Percentiles rank a stretch among this genome's conserved stretches.
Conservation (phyloP, 2,888 invertebrate genomes). For the Xylocampa areola region DNA sequence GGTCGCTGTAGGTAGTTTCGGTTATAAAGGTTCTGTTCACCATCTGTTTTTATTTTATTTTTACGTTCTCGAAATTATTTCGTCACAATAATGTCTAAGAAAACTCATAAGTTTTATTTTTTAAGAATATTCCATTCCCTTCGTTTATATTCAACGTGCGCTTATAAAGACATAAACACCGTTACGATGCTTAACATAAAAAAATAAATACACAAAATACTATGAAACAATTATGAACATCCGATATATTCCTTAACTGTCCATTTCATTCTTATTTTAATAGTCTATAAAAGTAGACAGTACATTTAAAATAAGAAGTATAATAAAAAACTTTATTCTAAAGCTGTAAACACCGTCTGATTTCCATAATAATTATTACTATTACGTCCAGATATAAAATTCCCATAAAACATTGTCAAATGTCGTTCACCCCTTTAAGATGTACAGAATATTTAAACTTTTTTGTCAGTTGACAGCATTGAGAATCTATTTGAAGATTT, state of each 20-base stretch:
- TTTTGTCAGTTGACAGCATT: slow-evolving; percentile 52
- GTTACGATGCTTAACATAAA: slow-evolving; percentile 41
- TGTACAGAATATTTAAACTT: slow-evolving; percentile 59
- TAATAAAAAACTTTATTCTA: slow-evolving; percentile 69
- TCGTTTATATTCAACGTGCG: slow-evolving; percentile 16
- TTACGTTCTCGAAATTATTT: too few species aligned
- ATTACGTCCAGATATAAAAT: slow-evolving; percentile 66
- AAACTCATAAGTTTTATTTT: slow-evolving; percentile 1
- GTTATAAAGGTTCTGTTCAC: too few species aligned
- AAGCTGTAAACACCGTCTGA: slow-evolving; percentile 71
- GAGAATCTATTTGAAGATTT: slow-evolving; percentile 56
- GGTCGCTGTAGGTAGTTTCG: slow-evolving; percentile 17
- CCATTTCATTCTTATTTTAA: slow-evolving; percentile 71
- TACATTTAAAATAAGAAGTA: slow-evolving; percentile 63
- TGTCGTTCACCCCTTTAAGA: slow-evolving; percentile 71
- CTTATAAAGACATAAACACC: slow-evolving; percentile 36
- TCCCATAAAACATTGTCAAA: slow-evolving; percentile 65
- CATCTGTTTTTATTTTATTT: too few species aligned
- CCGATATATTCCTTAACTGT: slow-evolving; percentile 64
- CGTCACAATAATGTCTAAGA: background rate
- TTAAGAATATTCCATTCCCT: background rate
- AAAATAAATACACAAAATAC: slow-evolving; percentile 51
- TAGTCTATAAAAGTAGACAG: slow-evolving; percentile 66
- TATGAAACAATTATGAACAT: slow-evolving; percentile 56
- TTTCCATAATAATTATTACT: slow-evolving; percentile 73